Evolutionary conservation across 2,113 vertebrate genomes (phyloP).

Genomic region (Eulemur macaco): DNA sequence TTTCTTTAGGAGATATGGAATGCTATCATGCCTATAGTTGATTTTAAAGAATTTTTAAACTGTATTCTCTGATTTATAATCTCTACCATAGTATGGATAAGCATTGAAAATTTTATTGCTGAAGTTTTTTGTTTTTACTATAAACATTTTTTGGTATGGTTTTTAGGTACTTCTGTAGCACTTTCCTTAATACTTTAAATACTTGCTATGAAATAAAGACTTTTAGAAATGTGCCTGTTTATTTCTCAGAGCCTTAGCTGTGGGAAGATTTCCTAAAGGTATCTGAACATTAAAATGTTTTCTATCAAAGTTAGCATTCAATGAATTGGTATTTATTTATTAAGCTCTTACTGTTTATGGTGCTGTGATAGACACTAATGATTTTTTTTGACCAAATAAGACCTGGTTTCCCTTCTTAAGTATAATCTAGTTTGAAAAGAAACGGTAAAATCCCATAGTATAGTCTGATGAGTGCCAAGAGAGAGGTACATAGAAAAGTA

Average conservation of each 20-base stretch:
- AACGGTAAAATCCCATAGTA: not conserved
- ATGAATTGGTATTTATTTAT: conserved; percentile 28
- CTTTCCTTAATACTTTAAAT: not conserved
- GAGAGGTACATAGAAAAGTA: conserved; percentile 15
- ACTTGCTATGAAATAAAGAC: not conserved
- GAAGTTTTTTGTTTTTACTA: conserved; percentile 42
- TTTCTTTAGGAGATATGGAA: not conserved
- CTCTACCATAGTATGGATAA: conserved; percentile 14
- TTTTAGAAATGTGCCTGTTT: not conserved
- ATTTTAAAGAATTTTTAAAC: conserved; percentile 31
- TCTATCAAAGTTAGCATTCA: not conserved
- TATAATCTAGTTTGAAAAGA: conserved; percentile 28
- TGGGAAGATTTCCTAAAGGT: conserved; percentile 21
- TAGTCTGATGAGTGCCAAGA: not conserved
- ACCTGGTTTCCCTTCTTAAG: not conserved
- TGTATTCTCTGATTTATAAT: not conserved
- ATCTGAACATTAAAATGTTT: conserved; percentile 26
- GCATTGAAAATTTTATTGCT: conserved; percentile 22
- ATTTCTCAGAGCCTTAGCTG: conserved; percentile 14
- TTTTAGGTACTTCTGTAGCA: not conserved
- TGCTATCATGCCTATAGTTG: not conserved
- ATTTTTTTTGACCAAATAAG: not conserved
- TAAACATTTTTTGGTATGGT: not conserved
- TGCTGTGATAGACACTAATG: not conserved
- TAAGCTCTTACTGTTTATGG: not conserved